Evolutionary conservation across 2,888 invertebrate genomes (phyloP).

Genomic region (Drosophila rellima): DNA sequence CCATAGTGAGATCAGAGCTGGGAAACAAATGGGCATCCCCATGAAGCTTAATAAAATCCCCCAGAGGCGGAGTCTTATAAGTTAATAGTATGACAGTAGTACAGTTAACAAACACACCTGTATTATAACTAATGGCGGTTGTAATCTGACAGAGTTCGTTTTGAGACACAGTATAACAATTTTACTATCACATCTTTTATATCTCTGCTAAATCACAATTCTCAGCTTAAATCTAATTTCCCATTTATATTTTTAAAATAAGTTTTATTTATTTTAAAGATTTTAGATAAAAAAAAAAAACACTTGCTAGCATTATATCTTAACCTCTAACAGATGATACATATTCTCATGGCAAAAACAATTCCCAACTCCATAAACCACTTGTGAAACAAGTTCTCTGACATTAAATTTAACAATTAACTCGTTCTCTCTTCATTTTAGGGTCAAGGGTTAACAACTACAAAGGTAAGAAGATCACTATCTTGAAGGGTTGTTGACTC

Average conservation of each 20-base stretch:
- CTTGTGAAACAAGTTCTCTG: conserved; percentile 19
- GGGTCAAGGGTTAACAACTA: conserved; percentile 28
- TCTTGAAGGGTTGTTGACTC: conserved; percentile 31
- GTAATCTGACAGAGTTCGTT: background rate
- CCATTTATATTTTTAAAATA: background rate
- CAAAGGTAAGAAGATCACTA: conserved; percentile 6
- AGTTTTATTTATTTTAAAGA: background rate
- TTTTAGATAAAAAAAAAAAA: conserved; percentile 18
- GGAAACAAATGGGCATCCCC: conserved; percentile 1
- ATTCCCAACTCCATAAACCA: conserved; percentile 3
- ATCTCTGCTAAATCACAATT: background rate
- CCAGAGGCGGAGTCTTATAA: conserved; percentile 6
- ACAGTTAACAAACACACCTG: conserved; percentile 36
- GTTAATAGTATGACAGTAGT: conserved; percentile 3
- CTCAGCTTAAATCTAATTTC: background rate
- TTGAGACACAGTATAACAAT: background rate
- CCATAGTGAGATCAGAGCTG: conserved; percentile 40
- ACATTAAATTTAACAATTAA: conserved; percentile 27
- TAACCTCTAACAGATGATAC: conserved; percentile 5
- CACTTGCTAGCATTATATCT: conserved; percentile 11
- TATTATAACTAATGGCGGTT: background rate
- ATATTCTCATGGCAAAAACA: background rate
- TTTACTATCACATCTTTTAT: background rate
- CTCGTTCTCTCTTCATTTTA: conserved; percentile 12
- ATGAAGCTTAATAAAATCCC: background rate